Conservation (phyloP, 2,888 invertebrate species). For the Shargacucullia verbasci region DNA sequence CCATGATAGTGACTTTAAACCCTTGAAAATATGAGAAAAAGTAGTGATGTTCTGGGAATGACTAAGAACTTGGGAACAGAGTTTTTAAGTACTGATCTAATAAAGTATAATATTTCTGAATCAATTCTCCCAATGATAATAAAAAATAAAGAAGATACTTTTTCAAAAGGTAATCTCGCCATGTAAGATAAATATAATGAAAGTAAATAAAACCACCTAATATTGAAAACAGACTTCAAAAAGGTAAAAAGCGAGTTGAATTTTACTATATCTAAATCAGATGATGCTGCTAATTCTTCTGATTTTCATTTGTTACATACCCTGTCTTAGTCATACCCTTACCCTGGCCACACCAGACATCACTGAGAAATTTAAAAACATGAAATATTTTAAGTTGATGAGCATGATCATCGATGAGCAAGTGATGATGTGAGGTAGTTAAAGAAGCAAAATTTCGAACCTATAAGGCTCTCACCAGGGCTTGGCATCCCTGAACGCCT, state of each 20-base stretch:
- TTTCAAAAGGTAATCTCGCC: too few species aligned
- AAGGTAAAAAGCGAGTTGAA: too few species aligned
- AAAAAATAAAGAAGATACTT: too few species aligned
- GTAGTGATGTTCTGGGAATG: conserved; percentile 48
- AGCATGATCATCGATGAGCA: conserved; percentile 59
- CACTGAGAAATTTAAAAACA: conserved; percentile 55
- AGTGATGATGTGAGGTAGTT: conserved; percentile 66
- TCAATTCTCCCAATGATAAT: too few species aligned
- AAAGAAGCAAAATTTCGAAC: conserved; percentile 88
- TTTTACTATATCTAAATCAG: too few species aligned
- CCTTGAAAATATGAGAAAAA: conserved; percentile 53
- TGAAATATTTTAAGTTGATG: conserved; percentile 45
- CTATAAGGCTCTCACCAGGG: conserved; percentile 89
- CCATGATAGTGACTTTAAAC: conserved; percentile 56
- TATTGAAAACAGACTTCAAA: too few species aligned
- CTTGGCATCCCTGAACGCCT: conserved; percentile 89
- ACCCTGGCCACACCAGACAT: conserved; percentile 42
- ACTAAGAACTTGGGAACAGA: conserved; percentile 41
- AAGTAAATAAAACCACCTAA: too few species aligned
- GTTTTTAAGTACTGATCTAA: too few species aligned
- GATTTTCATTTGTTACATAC: too few species aligned
- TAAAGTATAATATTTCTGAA: too few species aligned
- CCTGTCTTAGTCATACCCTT: conserved; percentile 55
- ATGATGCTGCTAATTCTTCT: too few species aligned
- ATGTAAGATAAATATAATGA: too few species aligned